These are phyloP conservation scores for Suricata suricatta DNA, from an alignment of 2,113 vertebrate genomes.

Conservation along the genomic window DNA sequence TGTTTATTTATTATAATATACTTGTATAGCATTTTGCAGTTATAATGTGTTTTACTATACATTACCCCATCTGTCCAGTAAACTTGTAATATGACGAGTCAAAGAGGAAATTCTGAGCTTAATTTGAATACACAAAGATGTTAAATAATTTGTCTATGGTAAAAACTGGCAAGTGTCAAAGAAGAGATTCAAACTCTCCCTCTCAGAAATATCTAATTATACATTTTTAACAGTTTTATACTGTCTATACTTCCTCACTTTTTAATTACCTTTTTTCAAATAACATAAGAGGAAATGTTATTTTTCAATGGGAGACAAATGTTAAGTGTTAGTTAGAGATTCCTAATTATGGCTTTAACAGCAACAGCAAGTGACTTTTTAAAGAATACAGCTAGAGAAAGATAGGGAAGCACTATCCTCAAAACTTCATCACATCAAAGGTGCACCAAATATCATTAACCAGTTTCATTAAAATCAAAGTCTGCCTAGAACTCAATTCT, in stretches of 20 bases:
- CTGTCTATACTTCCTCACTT: background rate
- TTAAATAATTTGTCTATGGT: background rate
- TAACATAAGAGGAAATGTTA: constrained; percentile 21
- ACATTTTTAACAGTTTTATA: constrained; percentile 27
- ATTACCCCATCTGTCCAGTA: background rate
- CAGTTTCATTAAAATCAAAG: background rate
- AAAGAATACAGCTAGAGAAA: background rate
- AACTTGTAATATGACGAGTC: background rate
- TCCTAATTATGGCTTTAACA: constrained; percentile 36
- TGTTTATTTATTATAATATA: background rate
- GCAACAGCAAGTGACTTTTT: background rate
- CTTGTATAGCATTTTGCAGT: background rate
- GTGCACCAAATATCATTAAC: background rate
- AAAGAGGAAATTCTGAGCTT: background rate
- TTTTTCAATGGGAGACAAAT: background rate
- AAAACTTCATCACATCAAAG: background rate
- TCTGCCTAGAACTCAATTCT: background rate
- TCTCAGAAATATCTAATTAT: background rate
- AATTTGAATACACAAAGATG: background rate
- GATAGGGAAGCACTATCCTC: background rate
- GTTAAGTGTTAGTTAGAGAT: background rate
- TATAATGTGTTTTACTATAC: background rate
- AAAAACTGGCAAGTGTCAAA: background rate
- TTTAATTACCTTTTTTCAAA: constrained; percentile 18
- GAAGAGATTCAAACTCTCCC: background rate